phyloP scores from a whole-genome alignment of 1,140 invertebrate species.

The Acromyrmex echinatior region DNA sequence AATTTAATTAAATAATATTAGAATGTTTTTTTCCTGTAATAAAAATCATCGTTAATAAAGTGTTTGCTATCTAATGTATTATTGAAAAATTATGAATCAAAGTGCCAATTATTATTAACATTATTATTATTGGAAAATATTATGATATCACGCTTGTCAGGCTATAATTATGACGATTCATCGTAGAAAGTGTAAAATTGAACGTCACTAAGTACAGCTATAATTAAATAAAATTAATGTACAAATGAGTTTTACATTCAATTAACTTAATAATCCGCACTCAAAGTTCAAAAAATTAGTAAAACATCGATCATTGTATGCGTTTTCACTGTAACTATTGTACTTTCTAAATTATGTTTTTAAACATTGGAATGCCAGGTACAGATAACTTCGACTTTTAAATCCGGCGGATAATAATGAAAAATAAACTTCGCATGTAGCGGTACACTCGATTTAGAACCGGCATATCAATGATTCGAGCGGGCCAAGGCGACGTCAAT shows the following conservation, averaged over 20 bases:
- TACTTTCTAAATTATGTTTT: constrained; percentile 7
- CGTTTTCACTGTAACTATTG: neutral
- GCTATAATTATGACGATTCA: neutral
- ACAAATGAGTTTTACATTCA: neutral
- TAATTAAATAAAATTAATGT: neutral
- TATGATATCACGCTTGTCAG: neutral
- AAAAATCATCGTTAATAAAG: neutral
- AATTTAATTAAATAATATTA: constrained; percentile 12
- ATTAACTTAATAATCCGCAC: neutral
- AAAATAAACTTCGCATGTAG: constrained; percentile 13
- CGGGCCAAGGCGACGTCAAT: constrained; percentile 41
- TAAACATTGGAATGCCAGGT: neutral
- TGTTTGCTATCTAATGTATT: neutral
- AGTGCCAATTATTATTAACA: neutral
- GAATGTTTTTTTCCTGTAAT: neutral
- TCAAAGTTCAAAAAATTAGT: neutral
- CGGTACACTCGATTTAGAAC: constrained; percentile 33
- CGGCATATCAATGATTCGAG: constrained; percentile 10
- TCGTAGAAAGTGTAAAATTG: constrained; percentile 8
- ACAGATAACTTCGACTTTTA: neutral
- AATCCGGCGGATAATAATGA: constrained; percentile 9
- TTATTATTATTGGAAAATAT: constrained; percentile 6
- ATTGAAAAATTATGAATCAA: neutral
- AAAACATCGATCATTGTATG: neutral
- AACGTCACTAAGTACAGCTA: neutral